Evolutionary conservation across 2,797 vertebrate species (phyloP).

Genomic region (Dryobates pubescens): DNA sequence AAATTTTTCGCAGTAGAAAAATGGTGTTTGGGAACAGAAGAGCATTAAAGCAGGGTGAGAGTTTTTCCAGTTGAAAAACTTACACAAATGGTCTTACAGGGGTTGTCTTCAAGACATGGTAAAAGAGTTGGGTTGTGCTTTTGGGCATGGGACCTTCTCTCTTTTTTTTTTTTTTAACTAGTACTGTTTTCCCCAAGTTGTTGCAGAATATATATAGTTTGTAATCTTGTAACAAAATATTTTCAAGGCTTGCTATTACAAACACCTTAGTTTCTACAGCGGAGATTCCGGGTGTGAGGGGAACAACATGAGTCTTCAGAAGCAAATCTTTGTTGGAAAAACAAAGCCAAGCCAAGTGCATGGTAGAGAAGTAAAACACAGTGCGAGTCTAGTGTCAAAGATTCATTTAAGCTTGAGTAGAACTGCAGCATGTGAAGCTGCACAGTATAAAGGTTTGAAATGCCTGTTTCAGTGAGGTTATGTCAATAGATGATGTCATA

Average conservation of each 20-base stretch:
- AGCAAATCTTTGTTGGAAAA: neutral
- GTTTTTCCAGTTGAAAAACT: neutral
- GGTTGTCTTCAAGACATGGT: neutral
- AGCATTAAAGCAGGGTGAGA: neutral
- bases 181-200: neutral
- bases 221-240: neutral
- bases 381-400: neutral
- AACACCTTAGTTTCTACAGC: neutral
- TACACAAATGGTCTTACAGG: neutral
- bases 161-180: neutral
- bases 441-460: neutral
- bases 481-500: conserved; percentile 60
- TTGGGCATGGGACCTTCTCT: neutral
- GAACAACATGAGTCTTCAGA: neutral
- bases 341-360: neutral
- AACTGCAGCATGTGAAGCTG: conserved; percentile 14
- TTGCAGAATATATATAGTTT: neutral
- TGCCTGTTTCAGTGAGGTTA: conserved; percentile 27
- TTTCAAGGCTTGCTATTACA: rapidly evolving
- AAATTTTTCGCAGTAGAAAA: neutral
- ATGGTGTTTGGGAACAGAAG: neutral
- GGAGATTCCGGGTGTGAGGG: neutral
- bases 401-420: neutral
- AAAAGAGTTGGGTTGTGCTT: neutral
- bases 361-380: neutral